Evolutionary conservation across 2,888 invertebrate species (phyloP), one percentile per base, ranked within the genome.

Genomic region (Axea sp.): DNA sequence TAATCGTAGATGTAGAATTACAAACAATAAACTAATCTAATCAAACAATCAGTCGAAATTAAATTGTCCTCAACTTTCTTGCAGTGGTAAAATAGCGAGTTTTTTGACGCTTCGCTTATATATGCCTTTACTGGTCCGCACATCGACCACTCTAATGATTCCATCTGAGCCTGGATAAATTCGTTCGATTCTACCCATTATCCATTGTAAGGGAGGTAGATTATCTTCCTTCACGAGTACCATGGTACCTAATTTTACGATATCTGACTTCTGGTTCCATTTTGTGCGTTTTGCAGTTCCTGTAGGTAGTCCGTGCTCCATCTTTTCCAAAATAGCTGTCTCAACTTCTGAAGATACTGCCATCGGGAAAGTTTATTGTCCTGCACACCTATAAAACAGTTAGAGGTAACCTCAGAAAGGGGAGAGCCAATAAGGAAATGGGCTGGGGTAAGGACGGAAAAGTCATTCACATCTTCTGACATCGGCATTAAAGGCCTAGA

Each of bases 371-470:
- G 8, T 28, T 6, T 3, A 24, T 24, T 3, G 7, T 24, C 24
- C 7, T 3, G 6, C 1, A 24, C 24, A 24, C 7, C 24, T 1
- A 24, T 1, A 24, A 5, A 24, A 24, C 5, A 24, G 7, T 7
- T 3, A 3, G 24, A 5, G 7, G 3, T 7, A 24, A 6, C 24
- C 7, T 24, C 24, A 5, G 3, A 5, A 6, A 62, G 3, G 1
- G 33, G 12, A 41, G 5, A n/a, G 0, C 43, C 26, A 17, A 64
- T 30, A 0, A 84, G 71, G 55, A 82, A 80, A 59, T 83, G 83
- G 0, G 77, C 79, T 12, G 82, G 83, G 0, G 81, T 80, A 0
- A 83, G 59, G 1, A 75, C 41, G 7, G 26, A 14, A 33, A n/a
- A 24, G 19, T 80, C 80, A 14, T 47, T 12, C n/a, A 60, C 59